Percentiles rank a stretch among this genome's conserved stretches.
phyloP scores from a whole-genome alignment of 2,888 invertebrate genomes.

The Pycnomerus fuliginosus region DNA sequence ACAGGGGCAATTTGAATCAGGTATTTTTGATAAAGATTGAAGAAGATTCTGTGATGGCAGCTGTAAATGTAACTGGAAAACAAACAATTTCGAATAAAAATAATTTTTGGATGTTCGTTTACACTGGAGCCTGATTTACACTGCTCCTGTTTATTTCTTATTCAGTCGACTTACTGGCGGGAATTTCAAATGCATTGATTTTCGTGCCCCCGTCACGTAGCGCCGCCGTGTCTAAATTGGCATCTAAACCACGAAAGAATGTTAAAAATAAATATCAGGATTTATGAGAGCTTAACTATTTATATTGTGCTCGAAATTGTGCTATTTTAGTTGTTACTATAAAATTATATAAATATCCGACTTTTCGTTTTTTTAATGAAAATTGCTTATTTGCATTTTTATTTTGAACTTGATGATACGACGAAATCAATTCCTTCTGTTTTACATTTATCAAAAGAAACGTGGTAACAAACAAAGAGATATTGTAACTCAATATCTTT shows the following conservation, averaged over 20 bases:
- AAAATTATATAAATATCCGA: slow-evolving; percentile 3
- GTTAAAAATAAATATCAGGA: slow-evolving; percentile 13
- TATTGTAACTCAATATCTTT: slow-evolving; percentile 6
- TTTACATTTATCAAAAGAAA: slow-evolving; percentile 3
- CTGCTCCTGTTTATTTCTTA: no score
- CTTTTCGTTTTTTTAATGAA: slow-evolving; percentile 3
- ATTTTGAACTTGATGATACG: slow-evolving; percentile 11
- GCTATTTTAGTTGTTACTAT: slow-evolving; percentile 4
- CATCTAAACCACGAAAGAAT: slow-evolving; percentile 1
- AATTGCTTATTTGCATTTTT: no score
- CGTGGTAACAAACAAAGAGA: slow-evolving; percentile 1
- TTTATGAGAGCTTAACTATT: slow-evolving; percentile 13
- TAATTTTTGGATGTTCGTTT: no score
- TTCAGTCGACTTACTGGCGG: no score
- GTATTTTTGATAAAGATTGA: no score
- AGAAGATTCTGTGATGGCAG: no score
- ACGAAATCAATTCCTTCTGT: slow-evolving; percentile 3
- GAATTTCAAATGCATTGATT: no score
- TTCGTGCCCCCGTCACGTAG: slow-evolving; percentile 5
- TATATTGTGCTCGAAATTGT: slow-evolving; percentile 8
- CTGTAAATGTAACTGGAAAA: no score
- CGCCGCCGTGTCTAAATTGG: slow-evolving; percentile 5
- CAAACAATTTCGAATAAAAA: no score
- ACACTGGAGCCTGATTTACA: no score
- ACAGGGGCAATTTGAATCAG: no score